Conservation (phyloP, 2,797 vertebrate species). For the Platyrinchus mystaceus region DNA sequence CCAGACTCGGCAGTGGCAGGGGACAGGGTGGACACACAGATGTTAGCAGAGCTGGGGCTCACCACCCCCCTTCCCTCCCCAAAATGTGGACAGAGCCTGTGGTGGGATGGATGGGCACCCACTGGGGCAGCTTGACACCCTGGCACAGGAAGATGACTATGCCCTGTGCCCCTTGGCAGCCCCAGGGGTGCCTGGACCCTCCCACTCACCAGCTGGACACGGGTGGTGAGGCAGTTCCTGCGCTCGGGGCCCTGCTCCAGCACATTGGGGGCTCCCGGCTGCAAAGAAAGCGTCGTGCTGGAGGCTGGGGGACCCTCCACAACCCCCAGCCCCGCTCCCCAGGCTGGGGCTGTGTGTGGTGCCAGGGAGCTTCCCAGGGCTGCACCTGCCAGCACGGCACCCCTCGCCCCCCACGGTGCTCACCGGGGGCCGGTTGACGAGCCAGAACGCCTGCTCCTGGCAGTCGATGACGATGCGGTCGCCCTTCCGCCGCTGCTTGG, state of each 20-base stretch:
- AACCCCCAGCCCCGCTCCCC: accelerated
- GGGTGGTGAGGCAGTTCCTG: constrained; percentile 55
- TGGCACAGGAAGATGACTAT: accelerated
- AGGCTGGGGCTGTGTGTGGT: accelerated
- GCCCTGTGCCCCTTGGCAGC: accelerated
- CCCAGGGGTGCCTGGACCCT: not conserved
- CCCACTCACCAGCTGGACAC: constrained; percentile 74
- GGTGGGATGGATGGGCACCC: not conserved
- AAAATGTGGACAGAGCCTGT: not conserved
- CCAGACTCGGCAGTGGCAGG: accelerated
- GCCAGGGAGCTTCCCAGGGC: not conserved
- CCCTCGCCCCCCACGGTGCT: not conserved
- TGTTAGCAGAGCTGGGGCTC: not conserved
- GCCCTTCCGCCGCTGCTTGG: constrained; percentile 89
- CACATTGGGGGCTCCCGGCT: constrained; percentile 75
- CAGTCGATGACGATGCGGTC: constrained; percentile 93
- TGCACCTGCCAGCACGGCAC: not conserved
- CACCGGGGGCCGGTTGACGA: constrained; percentile 91
- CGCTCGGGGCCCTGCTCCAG: constrained; percentile 77
- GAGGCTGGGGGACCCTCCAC: not conserved
- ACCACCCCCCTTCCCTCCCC: no score
- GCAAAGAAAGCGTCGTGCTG: not conserved
- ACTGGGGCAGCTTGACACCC: not conserved
- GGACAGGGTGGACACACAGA: accelerated
- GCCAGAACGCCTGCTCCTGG: constrained; percentile 94